Evolutionary conservation across 2,888 invertebrate genomes (phyloP).

Genomic region (Halictus ligatus): DNA sequence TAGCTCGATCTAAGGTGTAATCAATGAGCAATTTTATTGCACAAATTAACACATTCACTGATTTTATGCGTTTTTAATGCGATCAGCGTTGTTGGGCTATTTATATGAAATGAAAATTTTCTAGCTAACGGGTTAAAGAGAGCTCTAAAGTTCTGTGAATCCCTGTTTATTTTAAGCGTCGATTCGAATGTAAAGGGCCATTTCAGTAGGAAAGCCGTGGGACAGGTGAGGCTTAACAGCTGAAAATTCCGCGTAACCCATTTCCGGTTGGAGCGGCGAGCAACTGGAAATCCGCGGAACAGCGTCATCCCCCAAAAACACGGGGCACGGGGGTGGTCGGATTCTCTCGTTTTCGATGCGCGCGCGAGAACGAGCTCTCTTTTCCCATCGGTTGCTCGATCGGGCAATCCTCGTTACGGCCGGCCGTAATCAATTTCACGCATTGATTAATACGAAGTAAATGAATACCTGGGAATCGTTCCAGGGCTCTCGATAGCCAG

Average conservation of each 20-base stretch:
- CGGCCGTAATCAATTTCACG: conserved; percentile 80
- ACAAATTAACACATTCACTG: too few species aligned
- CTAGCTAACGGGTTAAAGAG: neutral
- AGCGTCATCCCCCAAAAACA: neutral
- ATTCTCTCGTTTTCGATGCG: conserved; percentile 6
- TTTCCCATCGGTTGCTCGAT: conserved; percentile 36
- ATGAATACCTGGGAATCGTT: conserved; percentile 81
- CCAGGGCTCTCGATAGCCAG: conserved; percentile 60
- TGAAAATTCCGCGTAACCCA: neutral
- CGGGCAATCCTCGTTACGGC: conserved; percentile 69
- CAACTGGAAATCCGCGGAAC: neutral
- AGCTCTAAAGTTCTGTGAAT: neutral
- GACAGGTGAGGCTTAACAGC: neutral
- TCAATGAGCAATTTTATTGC: too few species aligned
- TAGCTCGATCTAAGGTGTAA: too few species aligned
- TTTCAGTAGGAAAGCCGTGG: neutral
- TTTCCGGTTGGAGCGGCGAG: neutral
- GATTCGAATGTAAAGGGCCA: too few species aligned
- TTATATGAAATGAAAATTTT: too few species aligned
- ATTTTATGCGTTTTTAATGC: too few species aligned
- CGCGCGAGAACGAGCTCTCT: conserved; percentile 24
- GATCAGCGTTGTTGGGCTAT: too few species aligned
- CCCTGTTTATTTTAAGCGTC: neutral
- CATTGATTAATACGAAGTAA: conserved; percentile 83
- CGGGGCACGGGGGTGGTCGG: neutral